Conservation (phyloP, 2,797 vertebrate species). For the Xiphorhynchus erythropygius region DNA sequence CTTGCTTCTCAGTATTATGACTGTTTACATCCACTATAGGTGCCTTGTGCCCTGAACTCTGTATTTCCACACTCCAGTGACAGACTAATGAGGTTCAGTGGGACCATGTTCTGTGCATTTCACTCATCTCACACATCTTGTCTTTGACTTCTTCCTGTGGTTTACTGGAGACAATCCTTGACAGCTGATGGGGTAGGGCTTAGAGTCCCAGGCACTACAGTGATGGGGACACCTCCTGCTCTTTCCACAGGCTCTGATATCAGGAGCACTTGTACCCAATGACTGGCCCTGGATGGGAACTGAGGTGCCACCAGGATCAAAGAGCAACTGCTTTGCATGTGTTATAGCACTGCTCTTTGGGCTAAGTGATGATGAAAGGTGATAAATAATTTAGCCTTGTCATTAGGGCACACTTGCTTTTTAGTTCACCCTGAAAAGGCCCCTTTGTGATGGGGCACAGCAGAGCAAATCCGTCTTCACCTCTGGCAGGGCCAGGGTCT, state of each 20-base stretch:
- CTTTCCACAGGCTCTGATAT: accelerated
- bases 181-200: background rate
- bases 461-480: background rate
- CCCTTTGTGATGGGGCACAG: background rate
- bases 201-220: background rate
- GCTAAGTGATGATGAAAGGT: background rate
- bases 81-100: background rate
- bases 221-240: background rate
- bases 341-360: background rate
- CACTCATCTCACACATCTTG: background rate
- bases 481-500: background rate
- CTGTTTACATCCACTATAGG: background rate
- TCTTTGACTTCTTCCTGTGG: background rate
- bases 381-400: background rate
- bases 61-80: background rate
- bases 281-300: accelerated
- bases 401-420: background rate
- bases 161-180: background rate
- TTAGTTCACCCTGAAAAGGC: background rate
- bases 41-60: background rate
- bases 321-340: background rate
- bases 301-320: background rate
- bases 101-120: background rate
- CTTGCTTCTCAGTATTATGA: background rate
- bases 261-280: background rate